A percentile compares a stretch with the other conserved stretches of the same genome.
These are phyloP conservation scores for Trichoplusia ni DNA, from an alignment of 1,140 invertebrate species.

Conservation along the genomic window DNA sequence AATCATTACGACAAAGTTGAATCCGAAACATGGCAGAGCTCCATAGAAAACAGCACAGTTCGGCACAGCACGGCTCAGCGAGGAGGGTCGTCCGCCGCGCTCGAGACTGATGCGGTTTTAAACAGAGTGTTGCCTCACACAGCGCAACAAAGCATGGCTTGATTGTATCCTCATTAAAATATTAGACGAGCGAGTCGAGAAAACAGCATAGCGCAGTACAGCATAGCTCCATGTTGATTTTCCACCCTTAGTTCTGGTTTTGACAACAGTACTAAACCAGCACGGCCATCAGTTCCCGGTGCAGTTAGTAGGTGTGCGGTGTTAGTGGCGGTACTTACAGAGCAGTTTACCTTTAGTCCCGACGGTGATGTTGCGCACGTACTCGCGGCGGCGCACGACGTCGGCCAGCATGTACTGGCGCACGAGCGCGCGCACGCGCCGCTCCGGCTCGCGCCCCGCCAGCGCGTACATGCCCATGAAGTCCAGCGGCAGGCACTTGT, in stretches of 20 bases:
- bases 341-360: slow-evolving; percentile 66
- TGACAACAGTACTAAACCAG: too few species aligned
- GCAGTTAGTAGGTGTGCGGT: too few species aligned
- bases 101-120: slow-evolving; percentile 18
- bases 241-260: too few species aligned
- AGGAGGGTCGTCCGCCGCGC: slow-evolving; percentile 5
- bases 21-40: too few species aligned
- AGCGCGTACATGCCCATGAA: slow-evolving; percentile 98
- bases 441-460: slow-evolving; percentile 92
- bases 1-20: too few species aligned
- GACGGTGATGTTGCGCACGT: slow-evolving; percentile 90
- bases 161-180: slow-evolving; percentile 28
- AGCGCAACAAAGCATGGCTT: slow-evolving; percentile 17
- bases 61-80: too few species aligned
- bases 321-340: background rate
- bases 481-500: slow-evolving; percentile 95
- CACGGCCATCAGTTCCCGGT: too few species aligned
- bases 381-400: slow-evolving; percentile 94
- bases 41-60: too few species aligned
- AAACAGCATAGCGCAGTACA: slow-evolving; percentile 25
- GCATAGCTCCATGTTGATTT: slow-evolving; percentile 5
- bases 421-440: slow-evolving; percentile 85
- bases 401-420: slow-evolving; percentile 92
- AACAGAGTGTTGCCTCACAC: slow-evolving; percentile 20
- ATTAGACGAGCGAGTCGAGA: slow-evolving; percentile 25